Evolutionary conservation across 2,113 vertebrate genomes (phyloP).

Genomic region (Tyrannus savana): DNA sequence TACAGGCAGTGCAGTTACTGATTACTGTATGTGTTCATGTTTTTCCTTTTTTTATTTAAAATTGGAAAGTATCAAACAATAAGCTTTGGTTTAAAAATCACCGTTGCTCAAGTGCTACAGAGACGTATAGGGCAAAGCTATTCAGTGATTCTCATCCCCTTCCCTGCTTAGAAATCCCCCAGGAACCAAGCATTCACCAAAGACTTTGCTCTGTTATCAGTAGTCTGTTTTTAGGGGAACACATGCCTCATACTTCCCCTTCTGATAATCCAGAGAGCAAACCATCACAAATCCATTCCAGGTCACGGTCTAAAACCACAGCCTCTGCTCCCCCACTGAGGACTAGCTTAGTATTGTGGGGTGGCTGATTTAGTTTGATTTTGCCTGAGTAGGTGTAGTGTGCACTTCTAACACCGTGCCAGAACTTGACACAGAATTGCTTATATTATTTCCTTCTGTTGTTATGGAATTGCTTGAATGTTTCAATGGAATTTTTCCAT

Average conservation of each 20-base stretch:
- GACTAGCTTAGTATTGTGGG: background rate
- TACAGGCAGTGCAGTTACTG: background rate
- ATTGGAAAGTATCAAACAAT: background rate
- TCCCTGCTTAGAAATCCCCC: background rate
- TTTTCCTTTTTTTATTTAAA: background rate
- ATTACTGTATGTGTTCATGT: background rate
- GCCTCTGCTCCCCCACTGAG: fast-evolving
- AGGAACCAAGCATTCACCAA: background rate
- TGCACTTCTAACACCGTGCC: background rate
- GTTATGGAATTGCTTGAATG: background rate
- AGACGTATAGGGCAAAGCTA: background rate
- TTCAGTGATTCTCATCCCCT: background rate
- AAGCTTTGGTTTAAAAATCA: background rate
- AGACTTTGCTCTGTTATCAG: background rate
- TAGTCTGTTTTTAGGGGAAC: background rate
- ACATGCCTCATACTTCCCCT: background rate
- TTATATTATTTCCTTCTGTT: background rate
- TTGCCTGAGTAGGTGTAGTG: background rate
- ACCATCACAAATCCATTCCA: background rate
- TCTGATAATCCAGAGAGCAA: background rate
- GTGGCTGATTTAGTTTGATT: background rate
- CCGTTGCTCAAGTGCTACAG: background rate
- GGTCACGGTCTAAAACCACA: background rate
- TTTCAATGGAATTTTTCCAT: background rate
- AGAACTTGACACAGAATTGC: background rate